These are phyloP conservation scores for Alloscopus bannaensis DNA, from an alignment of 2,888 invertebrate genomes.

Conservation along the genomic window DNA sequence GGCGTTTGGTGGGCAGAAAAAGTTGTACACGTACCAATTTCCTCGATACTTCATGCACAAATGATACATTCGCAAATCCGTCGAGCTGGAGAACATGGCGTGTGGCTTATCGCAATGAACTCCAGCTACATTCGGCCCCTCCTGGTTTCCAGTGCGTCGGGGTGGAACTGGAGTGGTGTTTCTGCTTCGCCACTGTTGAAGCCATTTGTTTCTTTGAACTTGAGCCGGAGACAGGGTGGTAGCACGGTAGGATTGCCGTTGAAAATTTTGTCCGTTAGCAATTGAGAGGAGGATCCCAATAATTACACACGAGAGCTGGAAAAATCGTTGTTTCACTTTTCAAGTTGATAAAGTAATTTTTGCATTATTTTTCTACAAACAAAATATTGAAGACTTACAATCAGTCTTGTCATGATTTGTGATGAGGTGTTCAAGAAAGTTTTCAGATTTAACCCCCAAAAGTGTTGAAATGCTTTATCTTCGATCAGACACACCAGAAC, in stretches of 20 bases:
- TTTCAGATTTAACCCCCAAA: too few relatives aligned
- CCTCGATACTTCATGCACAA: conserved; percentile 38
- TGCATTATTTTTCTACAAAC: too few relatives aligned
- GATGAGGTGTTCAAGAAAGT: too few relatives aligned
- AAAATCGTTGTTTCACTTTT: too few relatives aligned
- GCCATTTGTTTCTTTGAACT: too few relatives aligned
- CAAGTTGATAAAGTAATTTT: too few relatives aligned
- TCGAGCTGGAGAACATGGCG: conserved; percentile 4
- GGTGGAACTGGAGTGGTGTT: background rate
- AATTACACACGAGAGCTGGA: background rate
- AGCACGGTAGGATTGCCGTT: background rate
- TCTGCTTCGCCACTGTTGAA: too few relatives aligned
- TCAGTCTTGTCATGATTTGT: too few relatives aligned
- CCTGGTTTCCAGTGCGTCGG: background rate
- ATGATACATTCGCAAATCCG: conserved; percentile 44
- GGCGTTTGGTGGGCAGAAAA: conserved; percentile 28
- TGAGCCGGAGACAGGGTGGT: too few relatives aligned
- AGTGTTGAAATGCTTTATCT: too few relatives aligned
- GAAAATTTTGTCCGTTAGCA: background rate
- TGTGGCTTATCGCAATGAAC: conserved; percentile 21
- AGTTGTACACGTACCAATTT: conserved; percentile 48
- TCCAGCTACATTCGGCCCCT: conserved; percentile 10
- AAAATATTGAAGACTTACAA: too few relatives aligned
- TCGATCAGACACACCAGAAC: too few relatives aligned
- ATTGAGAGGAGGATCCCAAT: background rate